Conservation (phyloP, 2,888 invertebrate species). For the Automeris io region DNA sequence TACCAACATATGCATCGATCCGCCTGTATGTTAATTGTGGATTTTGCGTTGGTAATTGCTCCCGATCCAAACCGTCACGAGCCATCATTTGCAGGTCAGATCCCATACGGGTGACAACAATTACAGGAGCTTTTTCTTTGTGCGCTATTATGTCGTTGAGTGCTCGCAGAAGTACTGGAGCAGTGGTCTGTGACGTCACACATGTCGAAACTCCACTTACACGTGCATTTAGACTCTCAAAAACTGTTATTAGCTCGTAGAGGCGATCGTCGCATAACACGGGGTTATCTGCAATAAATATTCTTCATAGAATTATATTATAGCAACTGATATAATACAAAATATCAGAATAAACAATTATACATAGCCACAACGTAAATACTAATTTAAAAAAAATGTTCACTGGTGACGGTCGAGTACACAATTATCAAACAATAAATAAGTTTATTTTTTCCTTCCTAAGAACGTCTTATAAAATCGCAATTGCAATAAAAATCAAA, state of each 20-base stretch:
- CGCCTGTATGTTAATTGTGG: slow-evolving; percentile 48
- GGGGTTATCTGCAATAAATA: slow-evolving; percentile 82
- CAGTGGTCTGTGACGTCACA: slow-evolving; percentile 44
- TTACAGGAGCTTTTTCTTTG: slow-evolving; percentile 38
- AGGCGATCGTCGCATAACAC: slow-evolving; percentile 85
- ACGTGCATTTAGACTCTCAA: slow-evolving; percentile 84
- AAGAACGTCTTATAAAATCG: slow-evolving; percentile 1
- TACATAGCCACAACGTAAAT: background rate
- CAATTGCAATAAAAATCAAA: slow-evolving; percentile 6
- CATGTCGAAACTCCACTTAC: slow-evolving; percentile 82
- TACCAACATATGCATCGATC: slow-evolving; percentile 56
- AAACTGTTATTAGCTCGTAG: slow-evolving; percentile 81
- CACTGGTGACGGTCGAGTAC: background rate
- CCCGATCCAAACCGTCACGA: slow-evolving; percentile 25
- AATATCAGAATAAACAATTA: background rate
- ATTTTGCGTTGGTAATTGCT: slow-evolving; percentile 25
- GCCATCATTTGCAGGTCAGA: slow-evolving; percentile 26
- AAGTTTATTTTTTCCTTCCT: background rate
- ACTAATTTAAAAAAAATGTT: background rate
- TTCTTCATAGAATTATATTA: slow-evolving; percentile 5
- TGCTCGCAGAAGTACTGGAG: slow-evolving; percentile 50
- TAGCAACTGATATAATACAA: background rate
- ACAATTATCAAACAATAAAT: background rate
- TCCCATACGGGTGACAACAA: slow-evolving; percentile 45
- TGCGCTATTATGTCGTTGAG: slow-evolving; percentile 52